Evolutionary conservation across 2,113 vertebrate genomes (phyloP), one percentile per base, ranked within the genome.

Genomic region (Xenopus laevis): DNA sequence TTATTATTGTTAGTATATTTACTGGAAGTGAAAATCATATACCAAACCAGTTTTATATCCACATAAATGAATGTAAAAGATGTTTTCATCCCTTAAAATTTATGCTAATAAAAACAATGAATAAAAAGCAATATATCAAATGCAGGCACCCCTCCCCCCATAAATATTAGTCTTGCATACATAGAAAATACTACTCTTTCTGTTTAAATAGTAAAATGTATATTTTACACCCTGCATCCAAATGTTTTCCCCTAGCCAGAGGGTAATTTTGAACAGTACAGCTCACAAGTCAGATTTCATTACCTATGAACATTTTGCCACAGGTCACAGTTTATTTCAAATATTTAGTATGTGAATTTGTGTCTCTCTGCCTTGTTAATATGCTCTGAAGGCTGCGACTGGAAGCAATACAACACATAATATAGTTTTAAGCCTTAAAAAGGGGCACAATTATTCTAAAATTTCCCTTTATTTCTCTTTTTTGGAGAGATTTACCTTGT

Each of bases 271-370:
- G 58, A 60, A 60, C 58, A 60, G 58, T 60, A 60, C 0, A 60
- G 20, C 58, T 60, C 58, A 60, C 58, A 18, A 60, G 58, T 60
- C 58, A 60, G 21, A 60, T 60, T 60, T 60, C 58, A 60, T 60
- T 60, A 60, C 21, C 58, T 21, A 11, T 60, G 58, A 60, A 60
- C 21, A 60, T 27, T 60, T 60, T 13, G 58, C 58, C 58, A 23
- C 7, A 13, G 58, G 58, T 23, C 58, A 60, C 58, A 60, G 18
- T 23, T 60, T 60, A 60, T 60, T 60, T 60, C 18, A 23, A 23
- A 60, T 60, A 60, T 60, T 55, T 60, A 21, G 21, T 60, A 60
- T 60, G 58, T 21, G 58, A 60, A 60, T 21, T 27, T 60, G 11
- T 60, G 58, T 7, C 58, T 60, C 21, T 60, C 58, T 27, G 58